Evolutionary conservation across 2,888 invertebrate species (phyloP).

Genomic region (Drosophila mulleri): DNA sequence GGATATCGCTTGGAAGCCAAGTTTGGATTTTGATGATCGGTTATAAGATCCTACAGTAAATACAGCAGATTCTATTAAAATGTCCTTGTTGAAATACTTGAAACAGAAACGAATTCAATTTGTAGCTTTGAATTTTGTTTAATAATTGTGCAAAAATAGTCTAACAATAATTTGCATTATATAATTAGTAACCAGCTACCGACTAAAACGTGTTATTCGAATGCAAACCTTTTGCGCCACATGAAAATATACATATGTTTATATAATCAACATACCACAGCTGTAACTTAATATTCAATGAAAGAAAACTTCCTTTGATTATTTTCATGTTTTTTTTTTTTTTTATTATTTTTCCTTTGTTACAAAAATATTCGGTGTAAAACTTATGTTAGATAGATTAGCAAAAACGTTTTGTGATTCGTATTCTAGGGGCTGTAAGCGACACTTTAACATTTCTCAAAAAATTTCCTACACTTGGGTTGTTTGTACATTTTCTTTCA

Average conservation of each 20-base stretch:
- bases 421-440: slow-evolving; percentile 42
- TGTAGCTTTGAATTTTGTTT: not conserved
- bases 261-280: not conserved
- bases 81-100: not conserved
- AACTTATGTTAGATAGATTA: slow-evolving; percentile 65
- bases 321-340: slow-evolving; percentile 2
- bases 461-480: slow-evolving; percentile 36
- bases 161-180: not conserved
- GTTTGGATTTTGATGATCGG: slow-evolving; percentile 12
- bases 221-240: not conserved
- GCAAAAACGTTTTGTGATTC: slow-evolving; percentile 55
- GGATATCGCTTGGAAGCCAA: slow-evolving; percentile 4
- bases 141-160: not conserved
- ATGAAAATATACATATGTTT: slow-evolving; percentile 1
- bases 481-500: slow-evolving; percentile 71
- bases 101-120: not conserved
- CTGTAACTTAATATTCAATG: not conserved
- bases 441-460: slow-evolving; percentile 21
- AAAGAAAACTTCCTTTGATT: not conserved
- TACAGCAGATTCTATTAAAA: not conserved
- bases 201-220: not conserved
- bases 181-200: not conserved
- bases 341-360: slow-evolving; percentile 50
- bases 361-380: slow-evolving; percentile 62
- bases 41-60: slow-evolving; percentile 16